Evolutionary conservation across 2,797 vertebrate genomes (phyloP), one percentile per base, ranked within the genome.

Genomic region (Rachycentron canadum): DNA sequence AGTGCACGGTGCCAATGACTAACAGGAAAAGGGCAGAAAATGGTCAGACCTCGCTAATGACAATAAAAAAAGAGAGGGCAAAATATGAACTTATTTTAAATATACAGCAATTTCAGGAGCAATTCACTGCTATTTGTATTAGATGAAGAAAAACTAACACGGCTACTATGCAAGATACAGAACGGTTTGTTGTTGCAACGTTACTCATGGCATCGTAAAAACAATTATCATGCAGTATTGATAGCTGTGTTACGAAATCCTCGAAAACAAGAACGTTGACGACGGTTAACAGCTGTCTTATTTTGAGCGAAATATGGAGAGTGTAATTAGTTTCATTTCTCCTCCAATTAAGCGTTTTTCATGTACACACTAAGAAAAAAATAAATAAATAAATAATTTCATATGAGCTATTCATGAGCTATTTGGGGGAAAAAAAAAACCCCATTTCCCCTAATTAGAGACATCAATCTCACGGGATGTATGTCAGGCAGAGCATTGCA

Each of bases 391-490:
- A n/a, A n/a, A n/a, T n/a, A n/a, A n/a, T n/a, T n/a, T n/a, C n/a
- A n/a, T n/a, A n/a, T n/a, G n/a, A n/a, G n/a, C n/a, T n/a, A n/a
- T 26, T 57, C 1, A 45, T 58, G 21, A 34, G 32, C 55, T 56
- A 36, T 67, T 74, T 59, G 21, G 38, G n/a, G n/a, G n/a, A 4
- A 66, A 63, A 41, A 41, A 19, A 45, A 45, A 45, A 60, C 3
- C 26, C 67, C 25, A 82, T 84, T 74, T 74, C 32, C 52, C 34
- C 7, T 81, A 79, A 85, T 81, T 75, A 76, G 56, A 81, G 17
- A 38, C 70, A 85, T 87, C 69, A 62, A 43, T 79, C 77, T 76
- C 47, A 26, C 0, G 14, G 61, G 59, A 83, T 72, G 64, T 36
- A 57, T 6, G 34, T 69, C 69, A 70, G 63, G 3, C 26, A 1